Evolutionary conservation across 2,113 vertebrate species (phyloP).

Genomic region (Urocolius indicus): DNA sequence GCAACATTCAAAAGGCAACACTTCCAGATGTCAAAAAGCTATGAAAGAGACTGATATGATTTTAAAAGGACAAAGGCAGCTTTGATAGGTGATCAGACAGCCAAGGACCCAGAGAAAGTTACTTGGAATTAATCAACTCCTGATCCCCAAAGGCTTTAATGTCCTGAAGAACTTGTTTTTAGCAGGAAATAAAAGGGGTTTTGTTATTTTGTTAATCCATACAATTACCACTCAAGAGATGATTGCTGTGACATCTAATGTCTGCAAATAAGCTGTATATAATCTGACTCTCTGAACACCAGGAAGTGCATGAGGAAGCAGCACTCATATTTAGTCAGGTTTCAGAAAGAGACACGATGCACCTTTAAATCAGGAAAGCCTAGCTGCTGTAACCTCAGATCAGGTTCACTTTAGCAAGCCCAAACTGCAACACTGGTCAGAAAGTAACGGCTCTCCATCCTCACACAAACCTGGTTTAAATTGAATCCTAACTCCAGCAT

Average conservation of each 20-base stretch:
- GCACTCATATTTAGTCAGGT: background rate
- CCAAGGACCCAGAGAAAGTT: slow-evolving; percentile 72
- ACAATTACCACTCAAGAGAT: background rate
- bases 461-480: slow-evolving; percentile 93
- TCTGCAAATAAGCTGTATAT: background rate
- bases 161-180: slow-evolving; percentile 34
- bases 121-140: slow-evolving; percentile 67
- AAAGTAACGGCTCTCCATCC: slow-evolving; percentile 33
- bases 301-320: slow-evolving; percentile 28
- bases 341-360: slow-evolving; percentile 38
- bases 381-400: slow-evolving; percentile 19
- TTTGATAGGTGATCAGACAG: slow-evolving; percentile 71
- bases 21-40: slow-evolving; percentile 22
- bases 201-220: slow-evolving; percentile 2
- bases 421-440: slow-evolving; percentile 1
- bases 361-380: slow-evolving; percentile 10
- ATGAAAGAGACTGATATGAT: slow-evolving; percentile 6
- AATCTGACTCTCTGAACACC: slow-evolving; percentile 29
- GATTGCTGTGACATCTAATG: slow-evolving; percentile 7
- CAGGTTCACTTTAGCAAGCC: background rate
- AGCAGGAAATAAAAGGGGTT: background rate
- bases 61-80: slow-evolving; percentile 63
- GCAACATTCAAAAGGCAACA: background rate
- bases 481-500: slow-evolving; percentile 97
- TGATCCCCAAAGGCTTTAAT: slow-evolving; percentile 71